A percentile compares a stretch with the other conserved stretches of the same genome.
phyloP scores from a whole-genome alignment of 2,113 vertebrate species.

The Petrocephalus microphthalmus region DNA sequence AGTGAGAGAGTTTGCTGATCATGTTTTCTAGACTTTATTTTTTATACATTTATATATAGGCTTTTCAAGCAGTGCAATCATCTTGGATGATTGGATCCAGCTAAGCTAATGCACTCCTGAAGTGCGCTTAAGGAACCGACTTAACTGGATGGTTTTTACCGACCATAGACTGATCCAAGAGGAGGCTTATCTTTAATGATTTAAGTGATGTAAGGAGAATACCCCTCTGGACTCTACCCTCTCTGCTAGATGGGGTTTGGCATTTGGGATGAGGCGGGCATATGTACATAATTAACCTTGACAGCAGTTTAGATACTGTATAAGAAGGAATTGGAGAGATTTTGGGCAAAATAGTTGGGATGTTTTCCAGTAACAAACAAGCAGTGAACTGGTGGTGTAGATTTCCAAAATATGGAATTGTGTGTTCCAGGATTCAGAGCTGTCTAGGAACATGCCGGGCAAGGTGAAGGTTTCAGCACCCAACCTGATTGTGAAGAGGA shows the following conservation, averaged over 20 bases:
- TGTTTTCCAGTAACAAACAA: not conserved
- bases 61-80: no score
- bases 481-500: slow-evolving; percentile 84
- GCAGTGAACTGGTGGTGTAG: not conserved
- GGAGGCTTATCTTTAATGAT: no score
- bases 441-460: slow-evolving; percentile 91
- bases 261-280: not conserved
- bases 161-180: no score
- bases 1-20: no score
- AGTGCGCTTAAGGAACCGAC: no score
- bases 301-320: not conserved
- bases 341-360: not conserved
- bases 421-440: slow-evolving; percentile 77
- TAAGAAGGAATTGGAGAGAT: not conserved
- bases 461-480: slow-evolving; percentile 97
- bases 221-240: not conserved
- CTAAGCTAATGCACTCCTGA: no score
- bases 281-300: not conserved
- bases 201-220: no score
- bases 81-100: no score
- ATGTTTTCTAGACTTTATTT: no score
- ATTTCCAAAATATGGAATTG: not conserved
- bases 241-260: not conserved
- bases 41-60: no score
- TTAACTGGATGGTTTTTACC: no score